Evolutionary conservation across 2,888 invertebrate species (phyloP).

Genomic region (Lasioglossum vierecki): DNA sequence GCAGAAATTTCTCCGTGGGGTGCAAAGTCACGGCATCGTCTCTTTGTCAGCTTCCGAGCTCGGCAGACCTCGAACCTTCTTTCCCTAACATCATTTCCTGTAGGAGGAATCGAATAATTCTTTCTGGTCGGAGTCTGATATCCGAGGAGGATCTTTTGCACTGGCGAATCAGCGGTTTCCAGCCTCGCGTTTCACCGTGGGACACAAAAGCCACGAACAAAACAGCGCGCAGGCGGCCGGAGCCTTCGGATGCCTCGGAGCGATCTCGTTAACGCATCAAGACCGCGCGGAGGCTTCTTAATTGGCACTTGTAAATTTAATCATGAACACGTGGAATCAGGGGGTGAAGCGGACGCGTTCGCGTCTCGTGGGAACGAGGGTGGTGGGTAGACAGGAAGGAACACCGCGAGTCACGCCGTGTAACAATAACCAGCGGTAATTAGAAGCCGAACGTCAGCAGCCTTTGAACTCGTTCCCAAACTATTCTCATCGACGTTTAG

Average conservation of each 20-base stretch:
- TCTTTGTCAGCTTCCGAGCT: background rate
- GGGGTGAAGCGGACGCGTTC: background rate
- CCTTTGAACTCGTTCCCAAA: background rate
- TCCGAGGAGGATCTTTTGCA: background rate
- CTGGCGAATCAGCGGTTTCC: background rate
- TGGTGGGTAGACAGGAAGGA: background rate
- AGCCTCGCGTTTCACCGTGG: background rate
- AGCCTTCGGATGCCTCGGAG: background rate
- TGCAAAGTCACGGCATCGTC: background rate
- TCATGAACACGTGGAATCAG: background rate
- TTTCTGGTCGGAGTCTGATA: background rate
- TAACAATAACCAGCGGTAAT: background rate
- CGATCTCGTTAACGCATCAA: conserved; percentile 31
- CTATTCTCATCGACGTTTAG: background rate
- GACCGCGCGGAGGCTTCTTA: conserved; percentile 10
- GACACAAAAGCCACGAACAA: background rate
- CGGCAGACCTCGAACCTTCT: background rate
- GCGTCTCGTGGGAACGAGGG: background rate
- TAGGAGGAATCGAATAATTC: background rate
- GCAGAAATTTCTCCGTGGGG: background rate
- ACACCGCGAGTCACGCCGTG: background rate
- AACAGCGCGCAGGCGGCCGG: background rate
- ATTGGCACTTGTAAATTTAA: conserved; percentile 53
- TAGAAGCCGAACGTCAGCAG: background rate
- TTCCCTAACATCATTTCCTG: background rate